Evolutionary conservation across 1,140 invertebrate genomes (phyloP).

Genomic region (Phocides pigmalion): DNA sequence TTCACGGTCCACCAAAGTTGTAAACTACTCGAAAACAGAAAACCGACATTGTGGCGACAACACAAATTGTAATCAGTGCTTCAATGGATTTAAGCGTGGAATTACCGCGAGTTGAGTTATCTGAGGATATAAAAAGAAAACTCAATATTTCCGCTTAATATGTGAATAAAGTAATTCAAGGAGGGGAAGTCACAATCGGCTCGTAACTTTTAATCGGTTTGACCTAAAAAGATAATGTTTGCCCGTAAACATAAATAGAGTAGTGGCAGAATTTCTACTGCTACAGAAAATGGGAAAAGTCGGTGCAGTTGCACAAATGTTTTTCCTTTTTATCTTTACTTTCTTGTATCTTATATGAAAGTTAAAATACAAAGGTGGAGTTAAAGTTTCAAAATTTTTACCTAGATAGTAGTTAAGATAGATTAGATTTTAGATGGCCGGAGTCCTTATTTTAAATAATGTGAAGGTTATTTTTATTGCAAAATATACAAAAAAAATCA

Average conservation of each 20-base stretch:
- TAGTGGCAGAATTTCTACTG: too few species aligned
- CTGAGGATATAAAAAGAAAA: constrained; percentile 1
- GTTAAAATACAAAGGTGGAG: too few species aligned
- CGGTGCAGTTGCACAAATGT: too few species aligned
- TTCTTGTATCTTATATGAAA: too few species aligned
- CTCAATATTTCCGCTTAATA: constrained; percentile 13
- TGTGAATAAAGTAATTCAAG: constrained; percentile 8
- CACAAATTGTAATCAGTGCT: constrained; percentile 22
- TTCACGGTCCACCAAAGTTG: background rate
- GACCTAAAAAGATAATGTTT: constrained; percentile 23
- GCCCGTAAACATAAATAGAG: constrained; percentile 3
- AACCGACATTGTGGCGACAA: background rate
- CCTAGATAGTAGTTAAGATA: too few species aligned
- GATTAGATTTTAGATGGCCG: too few species aligned
- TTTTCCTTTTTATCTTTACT: too few species aligned
- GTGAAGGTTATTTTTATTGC: too few species aligned
- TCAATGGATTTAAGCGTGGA: constrained; percentile 14
- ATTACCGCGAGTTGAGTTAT: background rate
- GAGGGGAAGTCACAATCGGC: constrained; percentile 14
- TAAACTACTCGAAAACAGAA: background rate
- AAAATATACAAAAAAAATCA: too few species aligned
- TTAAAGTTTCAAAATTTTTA: too few species aligned
- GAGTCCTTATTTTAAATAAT: too few species aligned
- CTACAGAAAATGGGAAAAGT: too few species aligned
- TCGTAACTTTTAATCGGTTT: constrained; percentile 21